Conservation (phyloP, 1,140 invertebrate genomes). For the Drosophila funebris region DNA sequence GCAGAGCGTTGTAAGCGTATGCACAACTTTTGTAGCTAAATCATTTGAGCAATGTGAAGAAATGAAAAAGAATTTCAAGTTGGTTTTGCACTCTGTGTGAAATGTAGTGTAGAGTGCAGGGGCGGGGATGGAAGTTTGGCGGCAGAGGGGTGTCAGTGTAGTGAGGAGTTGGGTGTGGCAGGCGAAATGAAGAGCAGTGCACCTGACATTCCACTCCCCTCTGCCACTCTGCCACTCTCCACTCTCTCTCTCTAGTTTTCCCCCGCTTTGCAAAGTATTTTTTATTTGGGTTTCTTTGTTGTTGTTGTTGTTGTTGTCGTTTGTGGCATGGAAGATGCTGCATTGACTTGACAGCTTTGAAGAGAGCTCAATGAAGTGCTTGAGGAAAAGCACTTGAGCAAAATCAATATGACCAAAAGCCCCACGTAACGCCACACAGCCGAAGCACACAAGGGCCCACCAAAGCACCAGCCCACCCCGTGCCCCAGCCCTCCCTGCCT, state of each 20-base stretch:
- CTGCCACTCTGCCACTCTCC: too few relatives aligned
- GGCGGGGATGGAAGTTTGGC: too few relatives aligned
- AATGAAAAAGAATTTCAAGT: constrained; percentile 55
- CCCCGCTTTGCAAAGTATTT: not conserved
- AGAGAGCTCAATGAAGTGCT: constrained; percentile 66
- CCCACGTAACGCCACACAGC: not conserved
- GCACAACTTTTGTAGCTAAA: constrained; percentile 65
- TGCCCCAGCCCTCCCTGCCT: too few relatives aligned
- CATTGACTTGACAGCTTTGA: constrained; percentile 71
- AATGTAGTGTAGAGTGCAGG: not conserved
- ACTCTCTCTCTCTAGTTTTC: not conserved
- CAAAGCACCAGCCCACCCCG: too few relatives aligned
- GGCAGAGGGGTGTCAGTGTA: not conserved
- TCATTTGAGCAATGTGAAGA: constrained; percentile 67
- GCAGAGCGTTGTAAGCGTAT: not conserved
- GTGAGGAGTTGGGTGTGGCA: too few relatives aligned
- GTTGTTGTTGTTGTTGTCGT: not conserved
- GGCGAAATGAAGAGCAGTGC: not conserved
- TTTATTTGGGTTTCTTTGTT: not conserved
- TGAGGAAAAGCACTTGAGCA: constrained; percentile 42
- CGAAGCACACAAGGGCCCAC: too few relatives aligned
- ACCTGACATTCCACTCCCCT: constrained; percentile 49
- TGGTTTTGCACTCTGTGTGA: constrained; percentile 12
- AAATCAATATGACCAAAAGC: constrained; percentile 55
- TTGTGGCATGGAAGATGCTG: constrained; percentile 31